Base-by-base conservation (phyloP, 2,113 vertebrate genomes). In the Meriones unguiculatus region DNA sequence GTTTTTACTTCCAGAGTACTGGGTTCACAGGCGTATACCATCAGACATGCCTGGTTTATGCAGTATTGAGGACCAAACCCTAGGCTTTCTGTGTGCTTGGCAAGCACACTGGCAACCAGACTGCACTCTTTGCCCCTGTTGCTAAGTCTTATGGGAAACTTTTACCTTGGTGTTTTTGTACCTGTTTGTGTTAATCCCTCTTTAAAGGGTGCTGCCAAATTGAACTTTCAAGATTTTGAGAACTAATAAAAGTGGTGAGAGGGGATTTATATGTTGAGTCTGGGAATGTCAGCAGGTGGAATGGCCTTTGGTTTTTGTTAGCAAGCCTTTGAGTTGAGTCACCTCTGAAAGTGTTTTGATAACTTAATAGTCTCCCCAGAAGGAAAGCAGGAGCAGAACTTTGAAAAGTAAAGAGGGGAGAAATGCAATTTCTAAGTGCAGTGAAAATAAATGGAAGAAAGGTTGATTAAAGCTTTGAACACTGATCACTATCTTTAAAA, bases 331-430 rank as follows among this genome's bases (percentile, higher is more conserved):
- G 90, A 75, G 77, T 94, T 65, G 69, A 84, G 93, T 78, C 15
- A 30, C 46, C 52, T 52, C 17, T 38, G 59, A 78, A 82, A 84
- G 65, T 62, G 30, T 46, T 8, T 62, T 85, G 64, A 67, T 32
- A 87, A 90, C n/a, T 52, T 82, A 18, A 89, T 54, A 28, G 24
- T 90, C 73, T 90, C 46, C 25, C 91, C 28, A 67, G 81, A 69
- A 89, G 52, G 41, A 86, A 93, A 88, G 70, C 22, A 76, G 59
- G 41, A 81, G 11, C 11, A 70, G 4, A 85, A 12, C 52, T 67
- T 86, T 94, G 77, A 90, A 91, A 89, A 69, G 4, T 20, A 28
- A 88, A 94, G 75, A 81, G 57, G 35, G 30, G 64, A 94, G 85
- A 69, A 18, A 10, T 41, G 25, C 25, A 57, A 38, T 92, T 94